phyloP scores from a whole-genome alignment of 2,113 vertebrate species.

The pig (Sus scrofa) region T2T-Sscrofa CM000818.6:114038001-114038500 shows the following conservation, averaged over 20 bases:
- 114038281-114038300: background rate
- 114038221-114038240: slow-evolving; percentile 31
- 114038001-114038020: slow-evolving; percentile 49
- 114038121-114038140: slow-evolving; percentile 37
- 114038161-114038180: slow-evolving; percentile 38
- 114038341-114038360: background rate
- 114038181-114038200: slow-evolving; percentile 29
- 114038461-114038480: background rate
- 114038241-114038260: slow-evolving; percentile 32
- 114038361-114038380: slow-evolving; percentile 34
- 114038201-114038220: slow-evolving; percentile 1
- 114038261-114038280: slow-evolving; percentile 12
- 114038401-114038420: background rate
- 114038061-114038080: background rate
- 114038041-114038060: slow-evolving; percentile 3
- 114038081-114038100: slow-evolving; percentile 18
- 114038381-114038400: background rate
- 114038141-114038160: slow-evolving; percentile 29
- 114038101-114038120: slow-evolving; percentile 53
- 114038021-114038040: slow-evolving; percentile 39
- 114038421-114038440: background rate
- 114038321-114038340: slow-evolving; percentile 39
- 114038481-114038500: background rate
- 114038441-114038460: background rate
- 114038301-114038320: slow-evolving; percentile 22